Base-by-base conservation (phyloP, 2,888 invertebrate genomes). In the Timandra comae region DNA sequence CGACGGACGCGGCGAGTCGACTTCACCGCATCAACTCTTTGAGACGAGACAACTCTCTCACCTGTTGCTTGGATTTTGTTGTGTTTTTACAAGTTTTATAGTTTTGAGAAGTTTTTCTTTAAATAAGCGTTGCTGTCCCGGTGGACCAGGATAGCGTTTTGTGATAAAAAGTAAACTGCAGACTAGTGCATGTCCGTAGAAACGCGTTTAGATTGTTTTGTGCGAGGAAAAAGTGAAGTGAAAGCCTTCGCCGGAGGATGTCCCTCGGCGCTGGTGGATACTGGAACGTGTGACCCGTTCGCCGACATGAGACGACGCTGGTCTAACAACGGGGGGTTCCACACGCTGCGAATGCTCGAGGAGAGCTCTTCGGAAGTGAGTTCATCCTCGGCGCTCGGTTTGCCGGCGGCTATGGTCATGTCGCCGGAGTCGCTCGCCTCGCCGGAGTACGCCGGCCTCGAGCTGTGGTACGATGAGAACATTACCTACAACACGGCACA, bases 301-400 rank as follows among this genome's bases (percentile, higher is more conserved):
- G 66, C 70, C 71, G 82, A 87, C 82, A 92, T 92, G 92, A 91
- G 91, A 88, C 90, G 92, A 74, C 90, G 91, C 84, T 92, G 92
- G 91, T 90, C 91, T 49, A 91, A 91, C 81, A 89, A 91, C 81
- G 89, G 91, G 75, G 89, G 91, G 68, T 89, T 91, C 73, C 86
- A 82, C 63, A 80, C 89, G 70, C 73, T 88, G 76, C 86, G 88
- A 54, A 89, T 90, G 77, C 88, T 91, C 56, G 90, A 91, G 63
- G 91, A 91, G 80, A 90, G 91, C 69, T 91, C 91, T 48, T 89
- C 91, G 43, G 91, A 92, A 70, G 93, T 92, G 75, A 91, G 92
- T 30, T 92, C 92, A 20, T 94, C 94, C 30, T 92, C 93, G 27
- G 87, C 91, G 42, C 80, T 92, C 29, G 91, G 4, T 16, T 86